Evolutionary conservation across 2,113 vertebrate species (phyloP).

Genomic region (Tyto alba): DNA sequence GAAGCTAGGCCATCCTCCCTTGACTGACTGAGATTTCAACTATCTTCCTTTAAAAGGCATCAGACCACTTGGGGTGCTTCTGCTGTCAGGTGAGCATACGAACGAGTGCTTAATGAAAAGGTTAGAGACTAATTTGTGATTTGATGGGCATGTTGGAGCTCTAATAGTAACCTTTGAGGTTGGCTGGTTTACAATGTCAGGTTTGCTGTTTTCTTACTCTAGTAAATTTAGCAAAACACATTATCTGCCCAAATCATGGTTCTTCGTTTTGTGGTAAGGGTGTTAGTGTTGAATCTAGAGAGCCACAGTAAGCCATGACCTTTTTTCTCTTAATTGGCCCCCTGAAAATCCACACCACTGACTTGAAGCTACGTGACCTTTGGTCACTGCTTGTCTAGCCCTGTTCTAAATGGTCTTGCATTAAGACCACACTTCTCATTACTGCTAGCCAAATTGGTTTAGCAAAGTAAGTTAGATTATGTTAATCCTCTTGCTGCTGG

Average conservation of each 20-base stretch:
- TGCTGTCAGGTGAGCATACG: not conserved
- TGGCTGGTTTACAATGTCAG: not conserved
- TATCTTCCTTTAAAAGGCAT: not conserved
- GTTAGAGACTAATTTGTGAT: not conserved
- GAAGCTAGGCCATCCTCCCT: not conserved
- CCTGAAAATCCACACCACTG: not conserved
- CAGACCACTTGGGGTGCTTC: not conserved
- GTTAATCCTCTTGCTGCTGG: conserved; percentile 17
- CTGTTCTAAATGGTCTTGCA: not conserved
- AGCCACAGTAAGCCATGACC: not conserved
- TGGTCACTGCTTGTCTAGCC: not conserved
- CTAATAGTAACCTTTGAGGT: not conserved
- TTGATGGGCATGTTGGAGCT: not conserved
- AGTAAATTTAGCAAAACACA: not conserved
- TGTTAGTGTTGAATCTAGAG: not conserved
- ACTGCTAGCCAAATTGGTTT: conserved; percentile 15
- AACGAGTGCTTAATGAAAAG: not conserved
- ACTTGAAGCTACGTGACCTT: not conserved
- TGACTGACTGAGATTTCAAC: not conserved
- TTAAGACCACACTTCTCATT: conserved; percentile 16
- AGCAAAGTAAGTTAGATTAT: conserved; percentile 45
- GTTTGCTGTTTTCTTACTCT: not conserved
- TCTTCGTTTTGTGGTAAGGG: not conserved
- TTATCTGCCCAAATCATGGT: not conserved
- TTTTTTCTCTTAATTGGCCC: not conserved